These are phyloP conservation scores for Poecilus cupreus DNA, from an alignment of 2,888 invertebrate species.

Conservation along the genomic window DNA sequence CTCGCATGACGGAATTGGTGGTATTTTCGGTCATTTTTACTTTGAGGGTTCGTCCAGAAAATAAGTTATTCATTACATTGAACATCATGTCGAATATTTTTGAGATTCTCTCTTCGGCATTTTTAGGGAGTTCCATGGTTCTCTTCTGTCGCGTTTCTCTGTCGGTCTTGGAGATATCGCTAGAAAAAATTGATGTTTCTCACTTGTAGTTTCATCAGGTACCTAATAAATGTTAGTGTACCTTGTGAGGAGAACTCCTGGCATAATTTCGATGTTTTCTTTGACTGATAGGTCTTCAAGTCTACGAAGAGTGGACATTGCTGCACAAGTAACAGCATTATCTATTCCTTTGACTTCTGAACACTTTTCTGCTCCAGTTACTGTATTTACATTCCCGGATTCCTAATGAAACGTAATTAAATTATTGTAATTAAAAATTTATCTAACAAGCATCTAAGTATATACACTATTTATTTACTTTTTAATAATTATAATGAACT, in stretches of 20 bases:
- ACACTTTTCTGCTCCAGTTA: conserved; percentile 57
- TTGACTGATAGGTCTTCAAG: conserved; percentile 76
- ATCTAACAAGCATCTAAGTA: too few species aligned
- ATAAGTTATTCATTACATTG: conserved; percentile 76
- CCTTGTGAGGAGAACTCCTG: conserved; percentile 77
- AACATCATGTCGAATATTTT: conserved; percentile 76
- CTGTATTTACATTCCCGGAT: conserved; percentile 36
- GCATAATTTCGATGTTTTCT: conserved; percentile 75
- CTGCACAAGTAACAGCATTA: conserved; percentile 75
- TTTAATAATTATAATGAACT: too few species aligned
- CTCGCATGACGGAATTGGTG: conserved; percentile 79
- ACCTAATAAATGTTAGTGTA: conserved; percentile 64
- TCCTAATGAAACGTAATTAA: conserved; percentile 1
- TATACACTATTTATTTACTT: too few species aligned
- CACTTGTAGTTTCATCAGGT: too few species aligned
- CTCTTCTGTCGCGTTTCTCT: conserved; percentile 62
- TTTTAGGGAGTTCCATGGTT: conserved; percentile 69
- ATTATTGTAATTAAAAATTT: neutral
- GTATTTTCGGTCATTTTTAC: conserved; percentile 82
- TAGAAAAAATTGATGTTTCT: conserved; percentile 52
- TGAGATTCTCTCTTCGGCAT: conserved; percentile 74
- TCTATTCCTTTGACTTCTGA: conserved; percentile 64
- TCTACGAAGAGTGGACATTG: conserved; percentile 76
- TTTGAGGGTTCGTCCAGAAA: conserved; percentile 79
- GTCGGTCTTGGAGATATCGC: conserved; percentile 59